Evolutionary conservation across 2,888 invertebrate species (phyloP).

Genomic region (Lycophotia porphyrea): DNA sequence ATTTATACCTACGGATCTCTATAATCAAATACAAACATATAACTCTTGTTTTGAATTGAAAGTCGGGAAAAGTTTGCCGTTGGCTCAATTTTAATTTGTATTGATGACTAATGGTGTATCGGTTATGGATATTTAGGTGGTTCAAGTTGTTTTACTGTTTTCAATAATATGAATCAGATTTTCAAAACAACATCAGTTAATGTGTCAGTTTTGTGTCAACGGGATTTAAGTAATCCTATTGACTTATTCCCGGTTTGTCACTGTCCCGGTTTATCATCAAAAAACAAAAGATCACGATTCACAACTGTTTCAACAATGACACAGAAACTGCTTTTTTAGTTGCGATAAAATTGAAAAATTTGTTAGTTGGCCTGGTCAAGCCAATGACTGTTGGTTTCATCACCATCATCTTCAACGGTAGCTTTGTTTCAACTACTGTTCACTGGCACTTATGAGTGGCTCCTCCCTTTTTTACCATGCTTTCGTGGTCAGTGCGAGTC

Average conservation of each 20-base stretch:
- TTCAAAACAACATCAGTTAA: neutral
- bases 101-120: constrained; percentile 44
- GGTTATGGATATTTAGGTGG: constrained; percentile 18
- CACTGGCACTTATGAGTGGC: neutral
- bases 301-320: too few relatives aligned
- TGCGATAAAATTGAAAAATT: neutral
- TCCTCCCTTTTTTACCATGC: neutral
- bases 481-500: neutral
- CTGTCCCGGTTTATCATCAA: too few relatives aligned
- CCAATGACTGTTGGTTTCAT: neutral
- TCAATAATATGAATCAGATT: neutral
- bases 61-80: constrained; percentile 71
- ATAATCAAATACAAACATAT: constrained; percentile 90
- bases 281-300: too few relatives aligned
- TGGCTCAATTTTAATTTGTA: constrained; percentile 55
- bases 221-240: neutral
- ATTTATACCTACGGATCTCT: constrained; percentile 85
- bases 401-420: neutral
- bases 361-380: neutral
- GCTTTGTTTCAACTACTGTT: neutral
- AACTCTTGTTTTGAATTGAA: constrained; percentile 85
- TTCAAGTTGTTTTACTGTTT: constrained; percentile 10
- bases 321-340: too few relatives aligned
- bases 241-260: too few relatives aligned
- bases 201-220: neutral